Conservation (phyloP, 2,113 vertebrate genomes). For the Pungitius pungitius region DNA sequence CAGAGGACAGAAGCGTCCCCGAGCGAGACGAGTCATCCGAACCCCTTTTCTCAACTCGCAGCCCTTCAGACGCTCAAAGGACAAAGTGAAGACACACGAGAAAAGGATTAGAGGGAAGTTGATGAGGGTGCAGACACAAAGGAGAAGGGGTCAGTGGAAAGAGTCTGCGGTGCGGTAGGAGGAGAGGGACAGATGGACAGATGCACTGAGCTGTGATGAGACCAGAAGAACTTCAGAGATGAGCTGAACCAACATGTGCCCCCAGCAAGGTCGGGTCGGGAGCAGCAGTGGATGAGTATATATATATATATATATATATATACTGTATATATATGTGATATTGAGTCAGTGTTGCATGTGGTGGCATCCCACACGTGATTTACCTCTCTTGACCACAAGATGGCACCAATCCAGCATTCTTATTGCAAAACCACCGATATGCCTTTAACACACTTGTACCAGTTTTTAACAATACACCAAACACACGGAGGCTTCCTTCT, state of each 20-base stretch:
- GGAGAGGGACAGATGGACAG: constrained; percentile 17
- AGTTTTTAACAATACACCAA: neutral
- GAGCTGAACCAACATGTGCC: neutral
- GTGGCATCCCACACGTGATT: neutral
- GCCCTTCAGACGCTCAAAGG: constrained; percentile 6
- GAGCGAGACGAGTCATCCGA: constrained; percentile 28
- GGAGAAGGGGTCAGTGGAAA: neutral
- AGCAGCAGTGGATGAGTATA: constrained; percentile 1
- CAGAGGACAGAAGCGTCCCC: constrained; percentile 5
- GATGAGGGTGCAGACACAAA: neutral
- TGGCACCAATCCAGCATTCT: constrained; percentile 31
- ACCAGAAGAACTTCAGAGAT: neutral
- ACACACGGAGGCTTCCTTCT: constrained; percentile 8
- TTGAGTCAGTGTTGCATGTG: neutral
- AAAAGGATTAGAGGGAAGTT: constrained; percentile 1
- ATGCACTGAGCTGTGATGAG: constrained; percentile 9
- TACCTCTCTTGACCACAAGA: constrained; percentile 41
- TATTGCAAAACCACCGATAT: neutral
- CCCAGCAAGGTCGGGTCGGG: neutral
- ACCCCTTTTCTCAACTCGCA: constrained; percentile 30
- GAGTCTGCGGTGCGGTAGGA: constrained; percentile 1
- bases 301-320: no score
- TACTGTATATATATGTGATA: no score
- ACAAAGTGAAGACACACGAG: constrained; percentile 19
- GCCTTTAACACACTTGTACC: neutral